Evolutionary conservation across 1,140 invertebrate species (phyloP).

Genomic region (Microvelia longipes): DNA sequence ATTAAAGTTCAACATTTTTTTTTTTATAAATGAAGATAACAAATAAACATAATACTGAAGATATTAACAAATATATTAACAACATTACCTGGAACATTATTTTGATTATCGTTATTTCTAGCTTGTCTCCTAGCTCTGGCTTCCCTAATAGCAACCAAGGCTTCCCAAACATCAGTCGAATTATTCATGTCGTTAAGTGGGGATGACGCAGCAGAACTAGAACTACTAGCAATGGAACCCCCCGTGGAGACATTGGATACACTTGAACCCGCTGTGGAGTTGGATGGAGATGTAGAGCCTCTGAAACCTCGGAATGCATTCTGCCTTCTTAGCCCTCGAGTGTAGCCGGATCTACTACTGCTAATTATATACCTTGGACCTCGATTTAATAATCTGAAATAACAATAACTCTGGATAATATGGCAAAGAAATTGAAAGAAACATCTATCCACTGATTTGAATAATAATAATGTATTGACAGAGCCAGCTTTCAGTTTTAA

Average conservation of each 20-base stretch:
- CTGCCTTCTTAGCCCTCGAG: slow-evolving; percentile 9
- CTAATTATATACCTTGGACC: background rate
- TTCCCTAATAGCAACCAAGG: slow-evolving; percentile 44
- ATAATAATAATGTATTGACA: too few species aligned
- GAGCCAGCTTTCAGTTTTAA: too few species aligned
- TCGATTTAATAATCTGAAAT: too few species aligned
- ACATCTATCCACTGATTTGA: too few species aligned
- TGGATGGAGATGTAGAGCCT: slow-evolving; percentile 17
- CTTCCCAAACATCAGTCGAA: slow-evolving; percentile 47
- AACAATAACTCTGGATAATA: slow-evolving; percentile 11
- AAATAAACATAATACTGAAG: too few species aligned
- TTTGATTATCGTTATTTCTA: slow-evolving; percentile 22
- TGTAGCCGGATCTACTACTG: background rate
- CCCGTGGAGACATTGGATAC: slow-evolving; percentile 11
- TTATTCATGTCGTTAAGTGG: slow-evolving; percentile 31
- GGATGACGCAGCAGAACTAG: background rate
- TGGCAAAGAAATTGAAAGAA: slow-evolving; percentile 15
- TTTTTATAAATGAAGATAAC: too few species aligned
- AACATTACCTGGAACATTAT: too few species aligned
- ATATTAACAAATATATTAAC: too few species aligned
- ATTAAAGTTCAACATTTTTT: too few species aligned
- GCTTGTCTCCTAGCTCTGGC: slow-evolving; percentile 39
- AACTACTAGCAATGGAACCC: background rate
- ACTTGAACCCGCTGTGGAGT: slow-evolving; percentile 11
- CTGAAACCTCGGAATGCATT: slow-evolving; percentile 14